A percentile compares a stretch with the other conserved stretches of the same genome.
Conservation (phyloP, 1,140 invertebrate species). For the Panulirus ornatus region DNA sequence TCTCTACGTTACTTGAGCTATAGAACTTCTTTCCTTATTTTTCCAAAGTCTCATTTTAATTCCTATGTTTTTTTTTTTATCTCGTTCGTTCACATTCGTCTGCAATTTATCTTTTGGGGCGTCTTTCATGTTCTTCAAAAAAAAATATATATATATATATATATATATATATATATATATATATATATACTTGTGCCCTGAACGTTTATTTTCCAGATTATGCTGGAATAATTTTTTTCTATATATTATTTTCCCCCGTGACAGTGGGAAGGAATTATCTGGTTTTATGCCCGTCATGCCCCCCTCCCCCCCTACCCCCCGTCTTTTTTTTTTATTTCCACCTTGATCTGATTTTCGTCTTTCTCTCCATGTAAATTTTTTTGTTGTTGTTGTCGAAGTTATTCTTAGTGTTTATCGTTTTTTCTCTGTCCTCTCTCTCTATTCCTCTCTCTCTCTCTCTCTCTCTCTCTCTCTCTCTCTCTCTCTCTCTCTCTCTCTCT, state of each 20-base stretch:
- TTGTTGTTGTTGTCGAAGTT: too few species aligned
- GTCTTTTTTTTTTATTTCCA: background rate
- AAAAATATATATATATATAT: too few species aligned
- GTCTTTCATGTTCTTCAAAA: too few species aligned
- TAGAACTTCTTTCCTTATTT: background rate
- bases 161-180: too few species aligned
- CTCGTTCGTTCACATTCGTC: background rate
- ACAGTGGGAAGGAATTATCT: too few species aligned
- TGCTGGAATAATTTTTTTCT: background rate
- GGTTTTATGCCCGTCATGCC: background rate
- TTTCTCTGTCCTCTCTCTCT: slow-evolving; percentile 49
- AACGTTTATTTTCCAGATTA: background rate
- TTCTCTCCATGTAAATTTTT: background rate
- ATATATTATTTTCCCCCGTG: background rate
- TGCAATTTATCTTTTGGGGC: too few species aligned
- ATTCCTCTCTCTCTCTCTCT: slow-evolving; percentile 46
- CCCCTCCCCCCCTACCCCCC: background rate
- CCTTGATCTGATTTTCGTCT: background rate
- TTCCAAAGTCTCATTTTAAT: background rate
- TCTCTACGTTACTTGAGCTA: too few species aligned
- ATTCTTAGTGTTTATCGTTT: background rate
- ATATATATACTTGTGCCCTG: background rate
- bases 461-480: slow-evolving; percentile 56
- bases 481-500: slow-evolving; percentile 60
- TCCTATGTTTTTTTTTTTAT: background rate